Base-by-base conservation (phyloP, 2,113 vertebrate genomes). In the Clarias macrocephalus region DNA sequence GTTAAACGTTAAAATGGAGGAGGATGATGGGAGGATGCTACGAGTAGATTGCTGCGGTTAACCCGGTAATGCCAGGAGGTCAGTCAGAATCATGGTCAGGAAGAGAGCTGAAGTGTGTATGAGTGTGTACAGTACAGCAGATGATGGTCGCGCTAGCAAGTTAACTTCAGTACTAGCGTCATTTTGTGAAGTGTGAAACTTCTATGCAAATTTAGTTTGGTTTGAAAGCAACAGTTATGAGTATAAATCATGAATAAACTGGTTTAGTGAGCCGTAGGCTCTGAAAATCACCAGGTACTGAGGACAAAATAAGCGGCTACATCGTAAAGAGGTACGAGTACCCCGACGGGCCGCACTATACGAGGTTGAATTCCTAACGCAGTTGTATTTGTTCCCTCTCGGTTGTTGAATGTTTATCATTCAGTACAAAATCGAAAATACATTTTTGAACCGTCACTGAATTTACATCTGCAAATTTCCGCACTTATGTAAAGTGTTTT, bases 1-100 rank as follows among this genome's bases (percentile, higher is more conserved):
- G 57, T 33, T 80, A 60, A 60, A 37, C 3, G 28, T 21, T 59
- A 80, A 80, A 54, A 83, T 82, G 79, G 25, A 83, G 18, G 83
- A 88, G 87, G 83, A 62, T 63, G 37, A 8, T 7, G 48, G 48
- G 48, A 48, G 48, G 48, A 48, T 59, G 70, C 86, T 85, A 85
- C 62, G 62, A 65, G 87, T 48, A 48, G 83, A 70, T 48, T 13
- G 30, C 60, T 56, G 70, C 12, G 66, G 79, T 82, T 87, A 87
- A 77, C 52, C 66, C 28, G 62, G 87, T 52, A 72, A 75, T 18
- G 88, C 76, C 57, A 9, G 52, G 28, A 54, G 59, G 77, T 63
- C 76, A n/a, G 63, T 81, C 57, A 63, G 66, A 73, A 33, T 70
- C 18, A 59, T 68, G 82, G n/a, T 59, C 42, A 77, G 30, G 56